These are phyloP conservation scores for Rhopilema esculentum DNA, from an alignment of 30 jellyfish, hydroid and myxozoan genomes.

Conservation along the genomic window DNA sequence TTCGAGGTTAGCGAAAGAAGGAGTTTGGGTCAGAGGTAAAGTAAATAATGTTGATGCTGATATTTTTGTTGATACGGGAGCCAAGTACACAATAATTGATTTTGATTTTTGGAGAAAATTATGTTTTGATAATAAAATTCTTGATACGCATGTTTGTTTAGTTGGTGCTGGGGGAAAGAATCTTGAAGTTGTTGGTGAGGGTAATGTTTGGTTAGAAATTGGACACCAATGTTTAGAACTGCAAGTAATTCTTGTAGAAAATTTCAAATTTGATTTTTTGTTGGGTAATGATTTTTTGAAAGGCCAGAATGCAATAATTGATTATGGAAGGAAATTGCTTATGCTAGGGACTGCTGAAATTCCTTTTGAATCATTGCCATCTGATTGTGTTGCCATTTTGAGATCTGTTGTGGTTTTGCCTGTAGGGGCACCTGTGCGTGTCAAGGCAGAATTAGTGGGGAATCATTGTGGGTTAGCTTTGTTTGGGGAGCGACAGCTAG, in stretches of 20 bases:
- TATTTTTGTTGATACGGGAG: slow-evolving; percentile 62
- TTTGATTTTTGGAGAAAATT: slow-evolving; percentile 51
- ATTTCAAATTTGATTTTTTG: slow-evolving; percentile 60
- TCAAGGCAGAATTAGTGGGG: slow-evolving; percentile 66
- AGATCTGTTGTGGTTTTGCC: slow-evolving; percentile 57
- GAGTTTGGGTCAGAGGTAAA: slow-evolving; percentile 54
- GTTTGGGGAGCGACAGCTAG: slow-evolving; percentile 77
- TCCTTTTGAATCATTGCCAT: slow-evolving; percentile 63
- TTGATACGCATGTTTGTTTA: slow-evolving; percentile 22
- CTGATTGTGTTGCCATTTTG: slow-evolving; percentile 76
- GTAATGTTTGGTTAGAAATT: slow-evolving; percentile 25
- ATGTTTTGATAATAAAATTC: slow-evolving; percentile 7
- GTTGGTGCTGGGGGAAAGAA: slow-evolving; percentile 47
- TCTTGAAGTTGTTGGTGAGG: slow-evolving; percentile 43
- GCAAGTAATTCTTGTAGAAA: slow-evolving; percentile 27
- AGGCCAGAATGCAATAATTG: slow-evolving; percentile 20
- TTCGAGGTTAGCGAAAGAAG: slow-evolving; percentile 46
- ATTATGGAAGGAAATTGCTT: slow-evolving; percentile 34
- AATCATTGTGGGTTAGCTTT: slow-evolving; percentile 73
- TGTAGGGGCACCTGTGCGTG: slow-evolving; percentile 74
- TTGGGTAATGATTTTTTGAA: slow-evolving; percentile 57
- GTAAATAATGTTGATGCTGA: slow-evolving; percentile 45
- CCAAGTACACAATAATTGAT: slow-evolving; percentile 52
- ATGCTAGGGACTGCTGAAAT: slow-evolving; percentile 33
- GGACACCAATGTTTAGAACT: neutral